Conservation (phyloP, 2,888 invertebrate species). For the Eupeodes luniger region DNA sequence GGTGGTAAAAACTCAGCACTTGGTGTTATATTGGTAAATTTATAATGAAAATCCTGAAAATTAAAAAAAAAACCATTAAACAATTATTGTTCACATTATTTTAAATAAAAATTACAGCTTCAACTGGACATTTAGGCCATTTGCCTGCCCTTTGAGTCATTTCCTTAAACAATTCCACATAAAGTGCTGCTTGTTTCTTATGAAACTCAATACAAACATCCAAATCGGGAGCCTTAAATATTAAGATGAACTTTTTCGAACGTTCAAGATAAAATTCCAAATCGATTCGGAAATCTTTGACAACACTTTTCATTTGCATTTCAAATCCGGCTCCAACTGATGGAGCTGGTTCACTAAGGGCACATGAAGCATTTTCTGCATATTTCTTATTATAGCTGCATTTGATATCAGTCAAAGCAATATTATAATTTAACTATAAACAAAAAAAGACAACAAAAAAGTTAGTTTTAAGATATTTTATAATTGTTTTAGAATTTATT, state of each 20-base stretch:
- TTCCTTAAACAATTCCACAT: slow-evolving; percentile 14
- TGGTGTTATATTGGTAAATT: slow-evolving; percentile 9
- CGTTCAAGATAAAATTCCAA: background rate
- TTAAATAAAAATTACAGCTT: slow-evolving; percentile 7
- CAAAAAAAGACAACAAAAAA: too few relatives aligned
- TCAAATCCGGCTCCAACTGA: background rate
- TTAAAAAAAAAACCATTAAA: background rate
- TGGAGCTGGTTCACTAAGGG: background rate
- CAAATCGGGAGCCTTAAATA: background rate
- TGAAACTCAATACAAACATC: background rate
- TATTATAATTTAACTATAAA: background rate
- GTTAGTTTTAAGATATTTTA: too few relatives aligned
- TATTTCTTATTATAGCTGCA: background rate
- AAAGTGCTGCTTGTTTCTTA: background rate
- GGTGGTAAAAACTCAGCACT: background rate
- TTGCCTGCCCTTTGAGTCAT: background rate
- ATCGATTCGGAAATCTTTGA: slow-evolving; percentile 1
- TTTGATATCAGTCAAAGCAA: background rate
- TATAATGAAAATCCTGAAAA: slow-evolving; percentile 32
- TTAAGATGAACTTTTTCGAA: background rate
- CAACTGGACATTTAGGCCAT: slow-evolving; percentile 31
- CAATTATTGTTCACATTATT: too few relatives aligned
- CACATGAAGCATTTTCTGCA: background rate
- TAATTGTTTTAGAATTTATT: too few relatives aligned
- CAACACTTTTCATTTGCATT: background rate